Evolutionary conservation across 2,113 vertebrate genomes (phyloP).

Genomic region (Solenodon paradoxus): DNA sequence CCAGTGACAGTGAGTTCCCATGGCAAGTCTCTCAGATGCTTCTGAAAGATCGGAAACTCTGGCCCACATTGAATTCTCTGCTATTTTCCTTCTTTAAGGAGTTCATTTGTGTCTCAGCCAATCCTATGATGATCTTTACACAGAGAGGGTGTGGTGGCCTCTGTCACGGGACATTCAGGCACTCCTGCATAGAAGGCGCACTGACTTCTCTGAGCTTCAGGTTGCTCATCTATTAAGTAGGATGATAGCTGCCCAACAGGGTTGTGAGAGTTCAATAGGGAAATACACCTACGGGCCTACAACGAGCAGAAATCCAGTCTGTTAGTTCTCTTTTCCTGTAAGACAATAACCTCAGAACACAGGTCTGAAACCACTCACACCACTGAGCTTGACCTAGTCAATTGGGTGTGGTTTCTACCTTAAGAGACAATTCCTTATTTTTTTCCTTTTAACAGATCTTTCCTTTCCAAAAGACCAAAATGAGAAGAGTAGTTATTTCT

Average conservation of each 20-base stretch:
- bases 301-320: background rate
- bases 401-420: slow-evolving; percentile 41
- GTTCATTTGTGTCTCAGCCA: background rate
- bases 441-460: background rate
- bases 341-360: background rate
- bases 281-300: slow-evolving; percentile 6
- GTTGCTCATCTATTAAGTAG: background rate
- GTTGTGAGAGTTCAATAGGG: slow-evolving; percentile 11
- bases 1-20: background rate
- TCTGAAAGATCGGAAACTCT: background rate
- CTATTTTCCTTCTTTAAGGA: background rate
- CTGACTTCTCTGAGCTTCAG: background rate
- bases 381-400: background rate
- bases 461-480: slow-evolving; percentile 20
- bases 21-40: background rate
- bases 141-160: background rate
- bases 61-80: background rate
- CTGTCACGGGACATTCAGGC: background rate
- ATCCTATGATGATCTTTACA: background rate
- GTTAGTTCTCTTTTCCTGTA: slow-evolving; percentile 71
- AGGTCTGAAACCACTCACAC: slow-evolving; percentile 41
- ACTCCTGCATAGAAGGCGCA: too few relatives aligned
- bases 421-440: slow-evolving; percentile 24
- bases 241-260: background rate
- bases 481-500: background rate